Evolutionary conservation across 2,888 invertebrate genomes (phyloP), one percentile per base, ranked within the genome.

Genomic region (Perizoma flavofasciatum): DNA sequence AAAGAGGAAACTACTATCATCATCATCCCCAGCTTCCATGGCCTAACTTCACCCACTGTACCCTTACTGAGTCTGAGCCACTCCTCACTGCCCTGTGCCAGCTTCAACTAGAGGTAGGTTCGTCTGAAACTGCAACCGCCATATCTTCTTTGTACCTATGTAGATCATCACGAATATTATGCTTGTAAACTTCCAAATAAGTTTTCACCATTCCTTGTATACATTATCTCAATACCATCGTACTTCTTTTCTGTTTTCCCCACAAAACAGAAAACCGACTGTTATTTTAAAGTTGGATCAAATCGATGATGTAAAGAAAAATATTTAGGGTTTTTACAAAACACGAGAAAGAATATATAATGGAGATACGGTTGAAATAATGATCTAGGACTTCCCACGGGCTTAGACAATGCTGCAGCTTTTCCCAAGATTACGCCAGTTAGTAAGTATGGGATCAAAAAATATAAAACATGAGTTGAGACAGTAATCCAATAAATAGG

Each of bases 381-480:
- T 49, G 34, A 53, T 53, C 54, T 55, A 59, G 47, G 37, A 47
- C 32, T 63, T 65, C 67, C 49, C 67, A 67, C 59, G 55, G 11
- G 35, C 7, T 57, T 11, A 59, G 33, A 63, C 60, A 63, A 59
- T 59, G 51, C 48, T 22, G 35, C 5, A 50, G 34, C 8, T 48
- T 61, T 64, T 58, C 61, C 37, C 45, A 59, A 66, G 57, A 67
- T 67, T 60, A 62, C 59, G 49, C 48, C 10, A 22, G 22, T 22
- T 2, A 3, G 22, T 22, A 22, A 59, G 55, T 50, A 55, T 53
- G 47, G 10, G 56, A 56, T 54, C 49, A 66, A 58, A 72, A 73
- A 71, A 71, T 39, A 50, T 8, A 33, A 32, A 4, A 35, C 10
- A 34, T 9, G 37, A 22, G 22, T 3, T 22, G 22, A 22, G 22